Evolutionary conservation across 2,888 invertebrate species (phyloP).

Genomic region (Ormyrus rosae): DNA sequence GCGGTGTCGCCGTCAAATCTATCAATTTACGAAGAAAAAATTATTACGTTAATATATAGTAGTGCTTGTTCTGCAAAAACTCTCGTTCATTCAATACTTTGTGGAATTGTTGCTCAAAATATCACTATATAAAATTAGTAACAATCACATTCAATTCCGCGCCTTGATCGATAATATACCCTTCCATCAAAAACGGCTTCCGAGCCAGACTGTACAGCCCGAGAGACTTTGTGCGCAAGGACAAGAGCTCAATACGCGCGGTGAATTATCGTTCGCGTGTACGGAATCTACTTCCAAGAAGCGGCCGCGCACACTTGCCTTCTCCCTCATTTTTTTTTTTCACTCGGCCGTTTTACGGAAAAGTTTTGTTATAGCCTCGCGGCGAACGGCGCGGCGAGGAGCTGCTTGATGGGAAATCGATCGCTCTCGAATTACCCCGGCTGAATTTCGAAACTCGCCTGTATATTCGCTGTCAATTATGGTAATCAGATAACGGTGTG

Average conservation of each 20-base stretch:
- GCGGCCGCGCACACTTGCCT: background rate
- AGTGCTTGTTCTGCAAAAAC: no score
- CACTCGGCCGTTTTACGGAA: constrained; percentile 7
- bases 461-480: constrained; percentile 5
- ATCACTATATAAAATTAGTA: no score
- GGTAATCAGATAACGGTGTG: constrained; percentile 19
- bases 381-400: background rate
- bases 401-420: constrained; percentile 28
- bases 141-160: no score
- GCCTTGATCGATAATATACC: no score
- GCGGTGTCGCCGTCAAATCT: no score
- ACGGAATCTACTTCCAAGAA: constrained; percentile 21
- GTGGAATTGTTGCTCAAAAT: no score
- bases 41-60: no score
- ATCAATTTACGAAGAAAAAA: no score
- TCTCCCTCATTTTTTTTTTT: background rate
- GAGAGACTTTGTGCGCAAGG: no score
- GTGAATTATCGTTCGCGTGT: background rate
- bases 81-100: no score
- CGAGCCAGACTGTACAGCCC: no score
- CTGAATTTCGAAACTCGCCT: background rate
- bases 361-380: constrained; percentile 27
- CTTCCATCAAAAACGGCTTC: no score
- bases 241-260: background rate
- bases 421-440: constrained; percentile 7